Evolutionary conservation across 2,797 vertebrate genomes (phyloP).

Genomic region (Apogon hyalosoma): DNA sequence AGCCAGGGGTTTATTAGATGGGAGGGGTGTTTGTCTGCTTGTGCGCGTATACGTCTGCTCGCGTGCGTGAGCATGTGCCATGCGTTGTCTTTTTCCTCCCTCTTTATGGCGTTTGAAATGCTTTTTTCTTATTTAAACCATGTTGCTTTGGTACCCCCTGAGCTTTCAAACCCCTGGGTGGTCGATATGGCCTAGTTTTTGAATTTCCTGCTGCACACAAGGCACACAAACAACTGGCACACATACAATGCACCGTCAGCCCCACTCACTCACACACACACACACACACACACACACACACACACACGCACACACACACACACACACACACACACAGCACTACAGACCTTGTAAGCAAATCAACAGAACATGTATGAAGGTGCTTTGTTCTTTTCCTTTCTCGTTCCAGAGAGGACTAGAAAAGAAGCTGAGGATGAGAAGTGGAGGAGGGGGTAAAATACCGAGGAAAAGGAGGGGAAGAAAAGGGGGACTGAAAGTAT

Average conservation of each 20-base stretch:
- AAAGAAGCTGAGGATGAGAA: conserved; percentile 31
- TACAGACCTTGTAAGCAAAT: conserved; percentile 50
- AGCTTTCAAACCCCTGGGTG: conserved; percentile 84
- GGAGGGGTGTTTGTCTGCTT: conserved; percentile 32
- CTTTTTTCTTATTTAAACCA: conserved; percentile 74
- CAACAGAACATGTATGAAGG: conserved; percentile 63
- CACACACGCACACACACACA: background rate
- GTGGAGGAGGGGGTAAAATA: conserved; percentile 11
- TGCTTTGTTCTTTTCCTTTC: conserved; percentile 55
- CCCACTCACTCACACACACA: conserved; percentile 37
- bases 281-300: conserved; percentile 56
- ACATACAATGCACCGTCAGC: conserved; percentile 72
- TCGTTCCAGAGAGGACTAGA: conserved; percentile 31
- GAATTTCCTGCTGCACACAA: conserved; percentile 77
- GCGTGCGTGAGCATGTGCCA: conserved; percentile 27
- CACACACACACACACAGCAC: conserved; percentile 18
- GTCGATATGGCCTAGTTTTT: conserved; percentile 85
- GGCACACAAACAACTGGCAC: conserved; percentile 76
- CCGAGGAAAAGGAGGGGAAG: conserved; percentile 23
- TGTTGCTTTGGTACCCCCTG: conserved; percentile 79
- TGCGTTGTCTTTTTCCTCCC: conserved; percentile 40
- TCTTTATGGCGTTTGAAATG: conserved; percentile 60
- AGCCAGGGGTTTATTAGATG: conserved; percentile 51
- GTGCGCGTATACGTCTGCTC: conserved; percentile 13
- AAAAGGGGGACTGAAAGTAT: conserved; percentile 50